Evolutionary conservation across 2,797 vertebrate genomes (phyloP).

Genomic region (Sphenodon punctatus): DNA sequence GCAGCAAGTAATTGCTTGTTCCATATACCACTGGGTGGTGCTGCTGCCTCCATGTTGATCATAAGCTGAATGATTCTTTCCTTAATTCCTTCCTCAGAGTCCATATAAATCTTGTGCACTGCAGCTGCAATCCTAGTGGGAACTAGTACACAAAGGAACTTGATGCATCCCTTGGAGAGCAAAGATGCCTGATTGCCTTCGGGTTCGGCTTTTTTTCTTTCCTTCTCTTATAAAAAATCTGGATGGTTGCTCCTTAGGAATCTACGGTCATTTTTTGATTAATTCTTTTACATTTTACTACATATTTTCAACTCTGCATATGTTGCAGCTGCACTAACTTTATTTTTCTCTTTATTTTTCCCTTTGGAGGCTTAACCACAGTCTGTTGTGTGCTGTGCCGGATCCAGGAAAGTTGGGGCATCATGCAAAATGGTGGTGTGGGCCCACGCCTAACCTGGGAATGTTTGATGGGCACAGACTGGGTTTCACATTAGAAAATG

Average conservation of each 20-base stretch:
- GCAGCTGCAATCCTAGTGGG: not conserved
- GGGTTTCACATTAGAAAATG: too few species aligned
- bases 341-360: not conserved
- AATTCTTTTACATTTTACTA: not conserved
- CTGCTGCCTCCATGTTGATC: not conserved
- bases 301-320: not conserved
- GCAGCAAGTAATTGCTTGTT: not conserved
- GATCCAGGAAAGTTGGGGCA: too few species aligned
- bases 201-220: not conserved
- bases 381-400: too few species aligned
- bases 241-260: not conserved
- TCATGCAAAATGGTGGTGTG: too few species aligned
- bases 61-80: not conserved
- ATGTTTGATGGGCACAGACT: too few species aligned
- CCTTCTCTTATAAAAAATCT: not conserved
- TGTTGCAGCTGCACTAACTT: not conserved
- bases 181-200: not conserved
- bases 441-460: too few species aligned
- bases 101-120: accelerated
- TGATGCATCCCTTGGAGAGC: not conserved
- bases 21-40: constrained; percentile 25
- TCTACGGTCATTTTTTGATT: not conserved
- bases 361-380: not conserved
- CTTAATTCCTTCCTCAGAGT: not conserved
- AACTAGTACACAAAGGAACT: not conserved